These are phyloP conservation scores for Drosophila rubida DNA, from an alignment of 2,888 invertebrate genomes.

Conservation along the genomic window DNA sequence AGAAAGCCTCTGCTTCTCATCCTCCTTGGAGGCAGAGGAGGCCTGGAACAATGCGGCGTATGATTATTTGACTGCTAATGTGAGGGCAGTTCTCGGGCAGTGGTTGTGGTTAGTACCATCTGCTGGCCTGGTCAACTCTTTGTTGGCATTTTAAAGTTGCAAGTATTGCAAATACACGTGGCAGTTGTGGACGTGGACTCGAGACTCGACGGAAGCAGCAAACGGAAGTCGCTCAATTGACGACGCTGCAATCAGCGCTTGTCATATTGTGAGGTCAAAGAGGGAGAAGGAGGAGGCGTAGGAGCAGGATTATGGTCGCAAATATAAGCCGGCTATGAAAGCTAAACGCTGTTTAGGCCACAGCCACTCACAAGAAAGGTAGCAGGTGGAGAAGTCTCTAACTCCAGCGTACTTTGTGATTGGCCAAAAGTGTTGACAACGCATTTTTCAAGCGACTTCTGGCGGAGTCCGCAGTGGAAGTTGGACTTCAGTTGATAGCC, in stretches of 20 bases:
- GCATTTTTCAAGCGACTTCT: constrained; percentile 39
- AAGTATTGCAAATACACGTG: constrained; percentile 26
- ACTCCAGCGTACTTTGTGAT: constrained; percentile 24
- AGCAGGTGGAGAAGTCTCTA: neutral
- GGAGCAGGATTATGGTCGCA: neutral
- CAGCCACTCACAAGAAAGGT: neutral
- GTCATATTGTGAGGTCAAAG: constrained; percentile 6
- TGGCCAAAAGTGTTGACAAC: constrained; percentile 73
- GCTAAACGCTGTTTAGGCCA: constrained; percentile 24
- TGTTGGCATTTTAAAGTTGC: constrained; percentile 38
- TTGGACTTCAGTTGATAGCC: constrained; percentile 8
- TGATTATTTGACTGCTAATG: constrained; percentile 69
- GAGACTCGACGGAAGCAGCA: constrained; percentile 33
- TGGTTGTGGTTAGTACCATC: constrained; percentile 48
- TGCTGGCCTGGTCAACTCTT: constrained; percentile 13
- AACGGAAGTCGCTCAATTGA: constrained; percentile 64
- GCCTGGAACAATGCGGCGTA: constrained; percentile 72
- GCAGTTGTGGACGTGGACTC: neutral
- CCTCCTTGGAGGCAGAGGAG: neutral
- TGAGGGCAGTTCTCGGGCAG: constrained; percentile 46
- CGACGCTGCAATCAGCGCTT: constrained; percentile 57
- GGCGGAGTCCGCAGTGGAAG: constrained; percentile 10
- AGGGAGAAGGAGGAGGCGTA: neutral
- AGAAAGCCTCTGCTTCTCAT: neutral
- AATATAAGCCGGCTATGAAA: constrained; percentile 25